A percentile compares a stretch with the other conserved stretches of the same genome.
Conservation (phyloP, 2,797 vertebrate species). For the Tachyglossus aculeatus region DNA sequence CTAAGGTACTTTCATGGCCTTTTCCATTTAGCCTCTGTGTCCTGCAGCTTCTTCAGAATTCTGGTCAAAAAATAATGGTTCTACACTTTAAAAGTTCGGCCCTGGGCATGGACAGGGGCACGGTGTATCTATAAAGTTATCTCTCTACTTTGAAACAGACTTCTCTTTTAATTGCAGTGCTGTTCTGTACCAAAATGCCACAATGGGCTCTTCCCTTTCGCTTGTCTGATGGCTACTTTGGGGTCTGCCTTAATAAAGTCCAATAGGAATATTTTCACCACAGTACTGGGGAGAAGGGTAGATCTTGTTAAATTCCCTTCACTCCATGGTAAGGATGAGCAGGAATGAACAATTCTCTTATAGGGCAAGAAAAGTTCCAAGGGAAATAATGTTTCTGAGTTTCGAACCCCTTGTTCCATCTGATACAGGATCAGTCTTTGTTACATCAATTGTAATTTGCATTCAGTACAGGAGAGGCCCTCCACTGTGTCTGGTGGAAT, state of each 20-base stretch:
- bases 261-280: slow-evolving; percentile 53
- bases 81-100: slow-evolving; percentile 32
- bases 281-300: slow-evolving; percentile 54
- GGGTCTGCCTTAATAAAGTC: slow-evolving; percentile 57
- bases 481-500: slow-evolving; percentile 31
- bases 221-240: slow-evolving; percentile 41
- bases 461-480: slow-evolving; percentile 24
- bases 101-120: slow-evolving; percentile 22
- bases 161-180: slow-evolving; percentile 37
- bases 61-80: slow-evolving; percentile 33
- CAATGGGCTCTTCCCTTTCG: slow-evolving; percentile 36
- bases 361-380: slow-evolving; percentile 6
- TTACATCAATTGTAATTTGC: slow-evolving; percentile 11
- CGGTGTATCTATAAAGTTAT: slow-evolving; percentile 5
- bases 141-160: slow-evolving; percentile 33
- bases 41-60: slow-evolving; percentile 25
- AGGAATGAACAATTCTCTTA: slow-evolving; percentile 7
- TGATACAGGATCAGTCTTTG: slow-evolving; percentile 21
- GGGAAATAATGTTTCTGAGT: slow-evolving; percentile 27
- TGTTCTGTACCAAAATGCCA: slow-evolving; percentile 10
- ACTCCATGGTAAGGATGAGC: slow-evolving; percentile 15
- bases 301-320: slow-evolving; percentile 55
- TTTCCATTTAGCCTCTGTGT: slow-evolving; percentile 28
- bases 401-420: slow-evolving; percentile 21
- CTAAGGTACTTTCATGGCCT: slow-evolving; percentile 2